Base-by-base conservation (phyloP, 2,888 invertebrate species). In the Cistogaster globosa region DNA sequence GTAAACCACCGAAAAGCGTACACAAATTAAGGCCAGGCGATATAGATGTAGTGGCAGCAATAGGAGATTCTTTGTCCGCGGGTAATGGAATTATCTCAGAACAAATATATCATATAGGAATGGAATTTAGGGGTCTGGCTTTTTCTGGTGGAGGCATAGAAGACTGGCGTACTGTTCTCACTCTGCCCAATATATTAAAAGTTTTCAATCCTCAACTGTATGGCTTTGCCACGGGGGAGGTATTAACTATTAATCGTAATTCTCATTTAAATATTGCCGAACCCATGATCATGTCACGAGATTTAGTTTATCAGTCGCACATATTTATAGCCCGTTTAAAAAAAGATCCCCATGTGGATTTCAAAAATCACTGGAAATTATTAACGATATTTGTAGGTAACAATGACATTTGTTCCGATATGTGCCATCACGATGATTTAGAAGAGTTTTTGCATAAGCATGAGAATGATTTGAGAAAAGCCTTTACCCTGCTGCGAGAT, bases 191-290 rank as follows among this genome's bases (percentile, higher is more conserved):
- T 89, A 94, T 95, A 55, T 88, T 95, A 22, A 94, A 94, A 88
- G 94, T 93, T 84, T 96, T 94, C 88, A 96, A 95, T 90, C 94
- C 95, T 0, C 93, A 94, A 26, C 89, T 96, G 2, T 91, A 94
- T 75, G 96, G 96, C 18, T 95, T 89, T 65, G 87, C 92, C 14
- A 90, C 89, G 6, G 88, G 83, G 4, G 89, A 91, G 69, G 87
- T 88, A n/a, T 57, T 91, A 62, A 88, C 88, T 0, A 87, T 88
- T 5, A 89, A 91, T 72, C 84, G 85, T 0, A 78, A 69, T 0
- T 90, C 91, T 0, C 89, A 87, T 0, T 78, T 91, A 4, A 91
- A 88, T 83, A 88, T 90, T n/a, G 91, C 90, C 90, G 93, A 91
- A 65, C 90, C 91, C 4, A 90, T 91, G 90, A 65, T 90, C 16